Conservation (phyloP, 2,888 invertebrate genomes). For the Apamea crenata region DNA sequence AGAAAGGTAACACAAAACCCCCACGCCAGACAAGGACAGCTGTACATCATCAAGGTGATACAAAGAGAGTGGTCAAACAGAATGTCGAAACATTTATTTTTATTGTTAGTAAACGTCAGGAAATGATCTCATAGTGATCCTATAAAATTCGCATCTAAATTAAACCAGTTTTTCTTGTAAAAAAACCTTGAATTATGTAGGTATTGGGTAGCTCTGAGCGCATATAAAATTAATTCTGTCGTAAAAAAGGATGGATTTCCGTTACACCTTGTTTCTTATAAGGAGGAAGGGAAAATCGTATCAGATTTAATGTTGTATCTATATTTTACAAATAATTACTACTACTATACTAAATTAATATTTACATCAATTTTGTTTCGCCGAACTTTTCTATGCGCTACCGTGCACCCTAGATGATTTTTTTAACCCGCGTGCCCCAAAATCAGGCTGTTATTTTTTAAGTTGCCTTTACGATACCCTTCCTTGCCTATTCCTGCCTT, state of each 20-base stretch:
- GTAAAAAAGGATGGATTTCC: constrained; percentile 38
- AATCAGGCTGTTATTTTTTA: neutral
- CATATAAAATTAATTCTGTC: constrained; percentile 1
- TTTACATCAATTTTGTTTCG: neutral
- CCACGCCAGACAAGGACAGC: constrained; percentile 74
- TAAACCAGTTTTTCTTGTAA: constrained; percentile 61
- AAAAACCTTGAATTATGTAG: constrained; percentile 70
- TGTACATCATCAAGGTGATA: constrained; percentile 81
- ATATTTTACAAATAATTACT: no score
- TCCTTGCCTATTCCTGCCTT: neutral
- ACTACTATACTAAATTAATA: no score
- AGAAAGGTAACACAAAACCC: constrained; percentile 71
- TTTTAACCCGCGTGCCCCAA: neutral
- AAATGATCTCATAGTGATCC: constrained; percentile 83
- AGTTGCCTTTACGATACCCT: neutral
- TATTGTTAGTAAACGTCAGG: constrained; percentile 79
- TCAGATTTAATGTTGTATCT: no score
- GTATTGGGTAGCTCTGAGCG: constrained; percentile 19
- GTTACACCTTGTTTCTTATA: neutral
- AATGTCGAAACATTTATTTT: constrained; percentile 82
- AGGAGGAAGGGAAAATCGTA: neutral
- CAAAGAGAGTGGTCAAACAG: constrained; percentile 82
- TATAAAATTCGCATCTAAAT: constrained; percentile 71
- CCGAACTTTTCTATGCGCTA: neutral
- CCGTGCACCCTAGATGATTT: neutral